Percentiles rank a stretch among this genome's conserved stretches.
These are phyloP conservation scores for Cancer borealis DNA, from an alignment of 2,888 invertebrate species.

Conservation along the genomic window DNA sequence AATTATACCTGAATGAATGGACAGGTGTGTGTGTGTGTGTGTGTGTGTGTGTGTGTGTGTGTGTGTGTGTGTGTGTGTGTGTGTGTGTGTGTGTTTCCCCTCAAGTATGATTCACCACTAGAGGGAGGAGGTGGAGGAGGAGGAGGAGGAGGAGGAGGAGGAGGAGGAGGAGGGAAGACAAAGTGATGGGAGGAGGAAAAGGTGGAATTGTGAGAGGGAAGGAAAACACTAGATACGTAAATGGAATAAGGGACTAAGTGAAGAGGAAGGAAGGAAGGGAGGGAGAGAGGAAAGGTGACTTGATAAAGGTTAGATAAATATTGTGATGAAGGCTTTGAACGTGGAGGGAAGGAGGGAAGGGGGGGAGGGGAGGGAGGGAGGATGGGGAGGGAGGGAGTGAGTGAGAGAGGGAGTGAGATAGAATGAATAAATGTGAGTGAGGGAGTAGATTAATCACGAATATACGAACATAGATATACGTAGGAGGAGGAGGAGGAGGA, in stretches of 20 bases:
- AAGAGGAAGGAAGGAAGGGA: neutral
- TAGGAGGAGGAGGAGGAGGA: too few species aligned
- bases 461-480: too few species aligned
- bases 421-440: neutral
- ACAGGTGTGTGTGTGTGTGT: too few species aligned
- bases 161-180: neutral
- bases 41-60: too few species aligned
- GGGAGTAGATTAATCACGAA: neutral
- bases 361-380: neutral
- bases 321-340: neutral
- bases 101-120: neutral
- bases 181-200: neutral
- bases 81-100: neutral
- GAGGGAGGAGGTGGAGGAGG: neutral
- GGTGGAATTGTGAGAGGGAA: neutral
- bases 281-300: neutral
- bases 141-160: neutral
- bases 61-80: too few species aligned
- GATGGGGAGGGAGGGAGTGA: too few species aligned
- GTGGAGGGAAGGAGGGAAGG: neutral
- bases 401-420: neutral
- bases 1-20: too few species aligned
- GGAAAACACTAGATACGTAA: neutral
- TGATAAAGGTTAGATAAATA: constrained; percentile 8
- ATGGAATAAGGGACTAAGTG: neutral